Base-by-base conservation (phyloP, 2,888 invertebrate species). In the Lypha dubia region DNA sequence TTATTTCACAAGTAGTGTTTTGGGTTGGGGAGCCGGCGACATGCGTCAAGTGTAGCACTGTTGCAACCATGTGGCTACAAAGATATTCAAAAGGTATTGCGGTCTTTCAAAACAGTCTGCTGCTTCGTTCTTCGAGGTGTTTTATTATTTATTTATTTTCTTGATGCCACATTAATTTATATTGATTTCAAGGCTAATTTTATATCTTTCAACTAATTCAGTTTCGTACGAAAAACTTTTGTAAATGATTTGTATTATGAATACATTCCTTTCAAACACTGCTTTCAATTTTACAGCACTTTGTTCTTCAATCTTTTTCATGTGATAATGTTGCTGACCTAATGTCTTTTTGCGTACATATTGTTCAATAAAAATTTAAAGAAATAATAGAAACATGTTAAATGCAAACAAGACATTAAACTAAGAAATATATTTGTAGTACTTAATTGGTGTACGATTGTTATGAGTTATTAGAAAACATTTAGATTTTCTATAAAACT, bases 301-400 rank as follows among this genome's bases (percentile, higher is more conserved):
- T 32, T 79, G 70, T 44, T 53, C 71, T n/a, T n/a, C 24, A 71
- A 22, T 63, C 56, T 56, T 28, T 41, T 75, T 46, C 24, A 35
- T 32, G 46, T 60, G 15, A 56, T 67, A 44, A 35, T 17, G 35
- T 53, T 71, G 79, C 63, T 80, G 65, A 80, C 67, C 51, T 58
- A 67, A 74, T 80, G 65, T 38, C 32, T 44, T 68, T 67, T 24
- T 17, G 76, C 49, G 60, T 70, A 49, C 28, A 73, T 49, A 60
- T 51, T 63, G 22, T 46, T 71, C 7, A 56, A 71, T 41, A 56
- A 71, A 53, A 41, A 44, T 0, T 11, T 0, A 35, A 7, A 71
- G n/a, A n/a, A n/a, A n/a, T n/a, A 44, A 32, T 46, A 44, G 9
- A 28, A 17, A 15, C 13, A 22, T 51, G 13, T 60, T 76, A 22